Evolutionary conservation across 2,888 invertebrate species (phyloP).

Genomic region (Tenthredo distinguenda): DNA sequence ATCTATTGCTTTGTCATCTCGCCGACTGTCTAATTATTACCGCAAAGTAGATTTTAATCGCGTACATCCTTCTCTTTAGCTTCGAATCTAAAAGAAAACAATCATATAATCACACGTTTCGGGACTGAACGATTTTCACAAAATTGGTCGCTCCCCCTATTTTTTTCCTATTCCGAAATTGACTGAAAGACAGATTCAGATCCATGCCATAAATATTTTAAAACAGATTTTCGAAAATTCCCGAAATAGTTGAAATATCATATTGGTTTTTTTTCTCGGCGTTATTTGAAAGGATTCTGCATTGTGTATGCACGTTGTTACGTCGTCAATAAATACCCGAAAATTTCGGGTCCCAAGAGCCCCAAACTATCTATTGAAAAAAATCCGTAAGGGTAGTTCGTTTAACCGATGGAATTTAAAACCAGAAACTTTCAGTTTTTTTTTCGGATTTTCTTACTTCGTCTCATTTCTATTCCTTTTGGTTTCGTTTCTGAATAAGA

Average conservation of each 20-base stretch:
- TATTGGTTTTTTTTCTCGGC: not conserved
- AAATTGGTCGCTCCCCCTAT: not conserved
- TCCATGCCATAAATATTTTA: not conserved
- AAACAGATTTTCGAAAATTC: not conserved
- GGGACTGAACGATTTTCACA: not conserved
- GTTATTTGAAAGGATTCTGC: not conserved
- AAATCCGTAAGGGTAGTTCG: not conserved
- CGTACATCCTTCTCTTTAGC: not conserved
- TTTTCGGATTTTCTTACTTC: not conserved
- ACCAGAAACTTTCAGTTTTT: not conserved
- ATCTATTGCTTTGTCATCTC: not conserved
- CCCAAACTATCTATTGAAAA: not conserved
- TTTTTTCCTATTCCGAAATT: not conserved
- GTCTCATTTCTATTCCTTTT: not conserved
- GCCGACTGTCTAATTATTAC: not conserved
- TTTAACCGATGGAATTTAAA: not conserved
- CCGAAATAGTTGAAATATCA: not conserved
- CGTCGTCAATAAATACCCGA: not conserved
- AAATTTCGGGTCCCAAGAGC: not conserved
- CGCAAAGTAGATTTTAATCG: conserved; percentile 9
- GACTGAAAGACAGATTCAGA: not conserved
- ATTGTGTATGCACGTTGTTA: not conserved
- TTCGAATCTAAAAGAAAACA: not conserved
- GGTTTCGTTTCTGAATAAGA: not conserved
- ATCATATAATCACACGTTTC: not conserved